Percentiles rank a stretch among this genome's conserved stretches.
phyloP scores from a whole-genome alignment of 2,797 vertebrate species.

The Phylloscopus collybita region DNA sequence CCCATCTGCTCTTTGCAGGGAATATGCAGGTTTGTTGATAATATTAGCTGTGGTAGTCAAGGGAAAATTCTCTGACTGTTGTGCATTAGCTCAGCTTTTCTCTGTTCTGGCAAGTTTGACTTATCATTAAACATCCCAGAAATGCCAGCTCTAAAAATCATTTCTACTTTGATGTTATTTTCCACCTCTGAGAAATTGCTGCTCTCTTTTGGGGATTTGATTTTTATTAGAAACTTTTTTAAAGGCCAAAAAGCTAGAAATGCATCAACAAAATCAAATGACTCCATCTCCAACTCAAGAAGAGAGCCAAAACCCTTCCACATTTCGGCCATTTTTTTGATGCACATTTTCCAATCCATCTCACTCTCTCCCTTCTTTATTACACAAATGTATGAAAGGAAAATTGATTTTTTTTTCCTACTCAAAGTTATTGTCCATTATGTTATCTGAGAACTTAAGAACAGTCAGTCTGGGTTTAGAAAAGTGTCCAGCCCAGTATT shows the following conservation, averaged over 20 bases:
- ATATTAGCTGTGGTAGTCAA: constrained; percentile 11
- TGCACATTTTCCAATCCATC: neutral
- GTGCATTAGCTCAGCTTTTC: constrained; percentile 38
- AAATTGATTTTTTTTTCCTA: neutral
- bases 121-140: constrained; percentile 58
- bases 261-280: constrained; percentile 9
- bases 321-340: neutral
- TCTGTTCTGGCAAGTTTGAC: constrained; percentile 45
- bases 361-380: neutral
- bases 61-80: constrained; percentile 31
- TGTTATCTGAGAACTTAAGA: neutral
- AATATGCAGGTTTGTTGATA: neutral
- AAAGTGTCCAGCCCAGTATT: neutral
- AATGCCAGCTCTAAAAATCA: constrained; percentile 55
- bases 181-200: constrained; percentile 44
- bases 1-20: neutral
- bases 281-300: neutral
- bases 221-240: constrained; percentile 61
- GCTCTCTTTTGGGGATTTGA: constrained; percentile 40
- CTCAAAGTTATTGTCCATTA: neutral
- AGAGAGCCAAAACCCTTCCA: neutral
- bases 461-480: neutral
- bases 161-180: constrained; percentile 54
- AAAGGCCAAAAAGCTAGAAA: constrained; percentile 56
- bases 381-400: neutral